Percentiles rank a stretch among this genome's conserved stretches.
These are phyloP conservation scores for Cydia strobilella DNA, from an alignment of 1,140 invertebrate genomes.

Conservation along the genomic window DNA sequence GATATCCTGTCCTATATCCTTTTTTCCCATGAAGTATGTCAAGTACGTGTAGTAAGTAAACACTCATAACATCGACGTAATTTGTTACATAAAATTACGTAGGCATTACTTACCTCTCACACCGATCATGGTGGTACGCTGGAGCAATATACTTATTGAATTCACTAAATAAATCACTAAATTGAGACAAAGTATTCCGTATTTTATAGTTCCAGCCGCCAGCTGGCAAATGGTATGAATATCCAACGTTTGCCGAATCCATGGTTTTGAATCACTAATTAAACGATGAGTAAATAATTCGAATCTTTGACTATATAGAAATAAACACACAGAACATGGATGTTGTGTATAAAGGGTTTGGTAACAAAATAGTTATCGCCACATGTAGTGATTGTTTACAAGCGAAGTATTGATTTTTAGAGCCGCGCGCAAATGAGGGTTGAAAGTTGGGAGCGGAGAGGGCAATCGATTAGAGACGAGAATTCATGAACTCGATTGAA, in stretches of 20 bases:
- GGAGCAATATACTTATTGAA: slow-evolving; percentile 97
- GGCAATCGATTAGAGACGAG: neutral
- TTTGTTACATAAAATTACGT: slow-evolving; percentile 26
- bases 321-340: slow-evolving; percentile 58
- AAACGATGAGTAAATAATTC: slow-evolving; percentile 47
- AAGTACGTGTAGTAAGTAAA: slow-evolving; percentile 3
- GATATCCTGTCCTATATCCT: no score
- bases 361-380: slow-evolving; percentile 57
- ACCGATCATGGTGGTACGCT: slow-evolving; percentile 97
- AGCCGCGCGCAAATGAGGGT: slow-evolving; percentile 11
- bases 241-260: slow-evolving; percentile 86
- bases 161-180: slow-evolving; percentile 96
- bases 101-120: slow-evolving; percentile 87
- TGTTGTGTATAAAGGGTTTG: slow-evolving; percentile 47
- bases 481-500: neutral
- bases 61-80: slow-evolving; percentile 25
- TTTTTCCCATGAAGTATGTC: no score
- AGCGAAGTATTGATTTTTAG: slow-evolving; percentile 75
- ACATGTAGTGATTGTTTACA: slow-evolving; percentile 73
- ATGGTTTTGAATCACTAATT: slow-evolving; percentile 50
- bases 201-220: slow-evolving; percentile 88
- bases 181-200: slow-evolving; percentile 90
- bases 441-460: neutral
- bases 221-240: slow-evolving; percentile 92
- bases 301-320: slow-evolving; percentile 47